phyloP scores from a whole-genome alignment of 2,113 vertebrate species.

The Uropsilus gracilis region DNA sequence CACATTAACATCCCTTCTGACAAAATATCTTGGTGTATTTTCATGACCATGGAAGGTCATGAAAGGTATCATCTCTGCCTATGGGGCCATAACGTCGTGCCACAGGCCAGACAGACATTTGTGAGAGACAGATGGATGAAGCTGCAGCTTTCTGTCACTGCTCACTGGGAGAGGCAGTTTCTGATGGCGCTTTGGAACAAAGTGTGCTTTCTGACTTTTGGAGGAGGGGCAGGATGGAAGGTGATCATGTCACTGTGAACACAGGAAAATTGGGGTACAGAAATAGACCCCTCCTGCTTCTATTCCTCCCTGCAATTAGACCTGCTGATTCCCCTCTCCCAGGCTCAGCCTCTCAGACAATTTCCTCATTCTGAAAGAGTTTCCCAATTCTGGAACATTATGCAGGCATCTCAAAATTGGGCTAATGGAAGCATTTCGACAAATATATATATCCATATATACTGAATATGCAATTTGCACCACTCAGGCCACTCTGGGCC shows the following conservation, averaged over 20 bases:
- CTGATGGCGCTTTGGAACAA: neutral
- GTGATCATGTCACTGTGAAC: neutral
- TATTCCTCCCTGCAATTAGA: conserved; percentile 13
- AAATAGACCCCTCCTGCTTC: neutral
- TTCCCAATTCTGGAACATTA: conserved; percentile 63
- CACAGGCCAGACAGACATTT: neutral
- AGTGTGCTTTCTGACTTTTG: neutral
- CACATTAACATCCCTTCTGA: neutral
- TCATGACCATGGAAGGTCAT: neutral
- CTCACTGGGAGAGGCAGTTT: neutral
- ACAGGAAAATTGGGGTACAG: neutral
- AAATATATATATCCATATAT: neutral
- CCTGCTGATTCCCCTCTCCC: conserved; percentile 4
- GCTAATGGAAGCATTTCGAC: conserved; percentile 74
- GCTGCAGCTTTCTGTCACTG: neutral
- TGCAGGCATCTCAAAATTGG: conserved; percentile 64
- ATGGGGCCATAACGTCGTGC: too few species aligned
- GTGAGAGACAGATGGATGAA: neutral
- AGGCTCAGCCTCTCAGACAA: conserved; percentile 18
- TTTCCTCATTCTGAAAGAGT: conserved; percentile 55
- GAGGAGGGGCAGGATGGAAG: neutral
- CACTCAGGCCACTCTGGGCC: neutral
- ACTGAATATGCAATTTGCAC: conserved; percentile 53
- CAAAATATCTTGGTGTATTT: neutral
- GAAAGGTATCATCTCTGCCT: rapidly evolving